A percentile compares a stretch with the other conserved stretches of the same genome.
phyloP scores from a whole-genome alignment of 2,888 invertebrate species.

The Onthophagus sagittarius region DNA sequence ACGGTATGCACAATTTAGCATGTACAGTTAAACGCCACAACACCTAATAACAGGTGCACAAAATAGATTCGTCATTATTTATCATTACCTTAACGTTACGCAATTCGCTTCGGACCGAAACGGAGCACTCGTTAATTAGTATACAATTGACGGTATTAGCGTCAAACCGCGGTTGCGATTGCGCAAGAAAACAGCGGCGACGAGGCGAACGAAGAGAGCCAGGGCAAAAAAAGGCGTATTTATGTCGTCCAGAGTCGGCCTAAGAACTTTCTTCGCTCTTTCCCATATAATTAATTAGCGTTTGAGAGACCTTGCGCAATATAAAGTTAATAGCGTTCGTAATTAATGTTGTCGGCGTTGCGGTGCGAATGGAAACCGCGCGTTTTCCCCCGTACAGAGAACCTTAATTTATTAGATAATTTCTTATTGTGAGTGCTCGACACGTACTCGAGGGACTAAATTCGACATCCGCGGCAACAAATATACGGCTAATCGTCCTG shows the following conservation, averaged over 20 bases:
- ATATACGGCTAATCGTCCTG: conserved; percentile 4
- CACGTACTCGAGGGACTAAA: neutral
- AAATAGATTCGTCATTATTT: neutral
- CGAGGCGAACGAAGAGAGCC: neutral
- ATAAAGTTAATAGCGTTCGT: conserved; percentile 24
- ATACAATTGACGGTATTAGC: neutral
- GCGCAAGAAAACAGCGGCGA: neutral
- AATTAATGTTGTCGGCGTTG: conserved; percentile 29
- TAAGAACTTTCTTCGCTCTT: conserved; percentile 18
- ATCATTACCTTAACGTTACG: neutral
- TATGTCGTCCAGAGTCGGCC: neutral
- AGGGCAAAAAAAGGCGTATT: neutral
- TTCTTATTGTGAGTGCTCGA: conserved; percentile 2
- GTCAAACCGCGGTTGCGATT: neutral
- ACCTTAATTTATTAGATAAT: conserved; percentile 11
- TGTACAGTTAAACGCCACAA: neutral
- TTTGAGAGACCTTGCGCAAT: conserved; percentile 25
- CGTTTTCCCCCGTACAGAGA: conserved; percentile 1
- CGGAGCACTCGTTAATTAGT: neutral
- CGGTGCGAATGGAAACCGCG: conserved; percentile 25
- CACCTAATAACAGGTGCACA: neutral
- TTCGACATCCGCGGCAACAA: conserved; percentile 6
- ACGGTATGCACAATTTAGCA: neutral
- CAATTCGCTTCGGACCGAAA: neutral
- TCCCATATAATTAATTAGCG: conserved; percentile 29